Evolutionary conservation across 2,888 invertebrate species (phyloP), one percentile per base, ranked within the genome.

Genomic region (Pristionchus maxplancki): DNA sequence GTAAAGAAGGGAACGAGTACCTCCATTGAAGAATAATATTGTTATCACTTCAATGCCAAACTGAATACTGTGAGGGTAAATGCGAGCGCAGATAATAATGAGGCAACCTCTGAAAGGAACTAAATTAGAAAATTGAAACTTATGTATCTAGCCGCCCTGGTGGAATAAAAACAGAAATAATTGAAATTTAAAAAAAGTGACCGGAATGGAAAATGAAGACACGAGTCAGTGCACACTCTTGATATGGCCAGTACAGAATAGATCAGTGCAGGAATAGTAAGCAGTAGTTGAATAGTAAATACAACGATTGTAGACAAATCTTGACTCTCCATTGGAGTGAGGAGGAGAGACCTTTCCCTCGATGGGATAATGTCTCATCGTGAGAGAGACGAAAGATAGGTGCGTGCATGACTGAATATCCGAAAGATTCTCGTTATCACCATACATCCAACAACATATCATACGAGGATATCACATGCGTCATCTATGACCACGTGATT

Each of bases 181-280:
- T 58, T 44, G 58, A 58, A 58, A 11, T 58, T 9, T 17, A 28
- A 67, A 37, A 34, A 37, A 37, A 37, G 1, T 44, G 6, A 78
- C 78, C 78, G 78, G 48, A 78, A 78, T 9, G 78, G 44, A 44
- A 78, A 78, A 15, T 78, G 78, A 3, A 78, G 78, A 15, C 40
- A 28, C 0, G n/a, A 24, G 28, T 78, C 48, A n/a, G 13, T n/a
- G 24, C 78, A 11, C 3, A 78, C 78, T 48, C 28, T 24, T 11
- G 9, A 15, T 1, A 78, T 48, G 0, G 78, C 24, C 4, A 44
- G 2, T n/a, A 44, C 44, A 5, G 78, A 78, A 20, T 78, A 78
- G 44, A 48, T 28, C 28, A 78, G 2, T 9, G 78, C 44, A 5
- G 78, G 78, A 13, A 78, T 40, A 8, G 48, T 78, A 3, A 78